These are phyloP conservation scores for Bilobella aurantiaca DNA, from an alignment of 1,140 invertebrate genomes.

Conservation along the genomic window DNA sequence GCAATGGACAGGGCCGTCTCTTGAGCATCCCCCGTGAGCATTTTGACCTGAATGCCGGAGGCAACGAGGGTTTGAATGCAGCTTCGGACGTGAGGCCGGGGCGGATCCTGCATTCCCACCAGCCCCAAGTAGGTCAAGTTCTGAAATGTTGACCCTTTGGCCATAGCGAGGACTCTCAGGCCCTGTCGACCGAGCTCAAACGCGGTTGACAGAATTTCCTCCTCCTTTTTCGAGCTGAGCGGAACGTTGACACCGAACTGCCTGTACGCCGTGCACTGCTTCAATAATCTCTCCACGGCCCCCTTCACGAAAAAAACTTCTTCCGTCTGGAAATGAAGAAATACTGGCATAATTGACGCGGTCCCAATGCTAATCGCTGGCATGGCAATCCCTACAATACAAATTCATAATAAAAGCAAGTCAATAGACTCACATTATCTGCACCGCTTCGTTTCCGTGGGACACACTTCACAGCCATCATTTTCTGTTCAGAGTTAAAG, in stretches of 20 bases:
- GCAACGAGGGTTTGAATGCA: slow-evolving; percentile 70
- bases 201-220: slow-evolving; percentile 66
- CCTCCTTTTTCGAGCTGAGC: slow-evolving; percentile 66
- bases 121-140: slow-evolving; percentile 79
- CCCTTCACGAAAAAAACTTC: slow-evolving; percentile 91
- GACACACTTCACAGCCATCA: slow-evolving; percentile 94
- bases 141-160: slow-evolving; percentile 67
- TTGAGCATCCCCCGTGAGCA: slow-evolving; percentile 93
- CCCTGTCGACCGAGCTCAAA: slow-evolving; percentile 73
- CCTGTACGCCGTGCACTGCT: slow-evolving; percentile 74
- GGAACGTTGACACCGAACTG: slow-evolving; percentile 53
- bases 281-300: slow-evolving; percentile 78
- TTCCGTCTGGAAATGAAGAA: too few relatives aligned
- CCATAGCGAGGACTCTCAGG: slow-evolving; percentile 72
- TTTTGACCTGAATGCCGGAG: slow-evolving; percentile 84
- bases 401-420: background rate
- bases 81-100: slow-evolving; percentile 67
- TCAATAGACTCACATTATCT: background rate
- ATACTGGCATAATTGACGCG: too few relatives aligned
- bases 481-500: slow-evolving; percentile 94
- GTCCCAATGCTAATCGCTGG: slow-evolving; percentile 33
- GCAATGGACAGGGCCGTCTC: slow-evolving; percentile 91
- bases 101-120: slow-evolving; percentile 94
- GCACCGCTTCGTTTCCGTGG: slow-evolving; percentile 53
- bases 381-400: background rate